Percentiles rank a stretch among this genome's conserved stretches.
phyloP scores from a whole-genome alignment of 2,888 invertebrate species.

The Pollenia angustigena region DNA sequence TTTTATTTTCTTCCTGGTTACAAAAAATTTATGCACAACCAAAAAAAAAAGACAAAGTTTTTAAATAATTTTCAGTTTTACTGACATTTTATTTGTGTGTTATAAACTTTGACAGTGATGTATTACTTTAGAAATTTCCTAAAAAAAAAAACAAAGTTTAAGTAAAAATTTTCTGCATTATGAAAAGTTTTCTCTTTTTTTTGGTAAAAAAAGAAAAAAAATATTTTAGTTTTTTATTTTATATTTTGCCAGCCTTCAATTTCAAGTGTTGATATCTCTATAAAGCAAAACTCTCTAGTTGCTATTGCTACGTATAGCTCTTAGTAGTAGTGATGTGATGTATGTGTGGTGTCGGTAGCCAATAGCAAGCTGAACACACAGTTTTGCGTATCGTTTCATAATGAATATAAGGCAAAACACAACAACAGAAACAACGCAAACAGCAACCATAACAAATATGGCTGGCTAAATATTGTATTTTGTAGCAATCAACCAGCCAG shows the following conservation, averaged over 20 bases:
- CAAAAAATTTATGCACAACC: too few species aligned
- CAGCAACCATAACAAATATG: constrained; percentile 71
- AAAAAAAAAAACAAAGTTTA: neutral
- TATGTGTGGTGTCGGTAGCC: constrained; percentile 51
- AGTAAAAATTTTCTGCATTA: constrained; percentile 19
- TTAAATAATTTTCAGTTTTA: neutral
- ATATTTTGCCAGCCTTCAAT: constrained; percentile 49
- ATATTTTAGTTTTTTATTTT: neutral
- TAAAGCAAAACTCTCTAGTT: constrained; percentile 38
- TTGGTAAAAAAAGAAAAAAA: constrained; percentile 26
- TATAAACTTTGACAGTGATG: constrained; percentile 56
- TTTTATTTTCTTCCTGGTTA: constrained; percentile 44
- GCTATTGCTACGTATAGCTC: neutral
- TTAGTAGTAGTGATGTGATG: constrained; percentile 29
- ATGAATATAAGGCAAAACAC: constrained; percentile 37
- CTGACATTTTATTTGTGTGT: constrained; percentile 7
- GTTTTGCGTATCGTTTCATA: constrained; percentile 60
- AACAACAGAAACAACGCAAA: constrained; percentile 3
- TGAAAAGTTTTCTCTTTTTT: constrained; percentile 12
- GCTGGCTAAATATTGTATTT: constrained; percentile 68
- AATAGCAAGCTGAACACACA: constrained; percentile 58
- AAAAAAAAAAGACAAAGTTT: constrained; percentile 24
- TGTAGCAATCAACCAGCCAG: constrained; percentile 44
- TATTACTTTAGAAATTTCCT: constrained; percentile 48
- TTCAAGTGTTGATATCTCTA: constrained; percentile 67